Evolutionary conservation across 30 jellyfish, hydroid and myxozoan genomes (phyloP).

Genomic region (Aurelia coerulea): DNA sequence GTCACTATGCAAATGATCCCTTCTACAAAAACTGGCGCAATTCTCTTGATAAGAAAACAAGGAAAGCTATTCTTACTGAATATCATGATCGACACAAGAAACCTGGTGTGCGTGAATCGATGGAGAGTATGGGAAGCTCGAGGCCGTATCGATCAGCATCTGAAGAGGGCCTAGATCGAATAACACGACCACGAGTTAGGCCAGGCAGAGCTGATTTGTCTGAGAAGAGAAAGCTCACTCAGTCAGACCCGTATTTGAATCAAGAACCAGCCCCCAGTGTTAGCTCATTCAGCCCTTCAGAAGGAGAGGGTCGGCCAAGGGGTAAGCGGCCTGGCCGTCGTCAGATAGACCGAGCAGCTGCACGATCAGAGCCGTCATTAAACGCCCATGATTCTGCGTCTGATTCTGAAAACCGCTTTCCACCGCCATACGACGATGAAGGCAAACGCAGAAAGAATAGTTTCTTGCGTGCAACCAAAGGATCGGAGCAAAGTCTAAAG

Average conservation of each 20-base stretch:
- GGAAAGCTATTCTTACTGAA: slow-evolving; percentile 87
- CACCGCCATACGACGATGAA: slow-evolving; percentile 73
- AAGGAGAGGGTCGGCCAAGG: slow-evolving; percentile 50
- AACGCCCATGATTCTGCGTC: slow-evolving; percentile 63
- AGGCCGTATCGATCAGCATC: slow-evolving; percentile 85
- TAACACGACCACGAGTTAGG: slow-evolving; percentile 64
- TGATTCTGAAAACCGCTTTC: slow-evolving; percentile 74
- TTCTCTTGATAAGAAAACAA: slow-evolving; percentile 92
- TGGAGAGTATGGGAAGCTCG: slow-evolving; percentile 61
- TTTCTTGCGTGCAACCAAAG: slow-evolving; percentile 90
- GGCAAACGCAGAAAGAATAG: slow-evolving; percentile 85
- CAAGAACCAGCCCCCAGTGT: slow-evolving; percentile 67
- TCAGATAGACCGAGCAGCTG: slow-evolving; percentile 80
- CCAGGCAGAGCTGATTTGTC: slow-evolving; percentile 86
- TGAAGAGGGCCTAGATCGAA: slow-evolving; percentile 87
- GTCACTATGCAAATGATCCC: slow-evolving; percentile 96
- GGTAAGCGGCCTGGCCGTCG: slow-evolving; percentile 82
- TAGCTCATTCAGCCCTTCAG: slow-evolving; percentile 69
- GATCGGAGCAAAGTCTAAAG: slow-evolving; percentile 63
- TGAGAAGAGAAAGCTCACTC: slow-evolving; percentile 87
- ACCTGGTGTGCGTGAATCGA: slow-evolving; percentile 50
- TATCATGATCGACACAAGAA: slow-evolving; percentile 60
- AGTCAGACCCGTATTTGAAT: slow-evolving; percentile 88
- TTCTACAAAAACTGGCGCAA: slow-evolving; percentile 90
- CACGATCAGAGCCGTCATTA: slow-evolving; percentile 93